phyloP scores from a whole-genome alignment of 2,888 invertebrate genomes.

The Geotrupes spiniger region DNA sequence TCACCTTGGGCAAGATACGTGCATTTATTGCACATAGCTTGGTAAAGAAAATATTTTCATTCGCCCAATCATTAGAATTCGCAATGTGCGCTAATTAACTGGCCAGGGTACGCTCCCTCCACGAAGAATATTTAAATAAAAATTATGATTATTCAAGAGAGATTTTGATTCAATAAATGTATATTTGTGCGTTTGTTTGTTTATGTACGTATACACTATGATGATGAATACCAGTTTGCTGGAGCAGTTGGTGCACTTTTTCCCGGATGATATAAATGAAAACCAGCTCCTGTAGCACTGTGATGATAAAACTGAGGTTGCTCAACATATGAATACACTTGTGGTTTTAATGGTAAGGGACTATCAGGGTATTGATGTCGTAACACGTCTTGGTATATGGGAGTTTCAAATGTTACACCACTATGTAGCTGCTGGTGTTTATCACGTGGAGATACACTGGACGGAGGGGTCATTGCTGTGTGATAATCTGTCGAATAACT shows the following conservation, averaged over 20 bases:
- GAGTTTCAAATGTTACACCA: slow-evolving; percentile 53
- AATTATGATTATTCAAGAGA: too few species aligned
- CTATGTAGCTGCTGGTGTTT: slow-evolving; percentile 63
- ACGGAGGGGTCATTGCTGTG: slow-evolving; percentile 89
- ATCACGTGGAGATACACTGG: slow-evolving; percentile 93
- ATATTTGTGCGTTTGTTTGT: slow-evolving; percentile 10
- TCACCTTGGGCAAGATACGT: too few species aligned
- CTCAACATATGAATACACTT: slow-evolving; percentile 78
- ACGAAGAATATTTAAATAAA: too few species aligned
- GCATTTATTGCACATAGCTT: too few species aligned
- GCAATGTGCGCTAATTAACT: too few species aligned
- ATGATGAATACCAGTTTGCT: slow-evolving; percentile 50
- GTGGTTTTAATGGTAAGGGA: slow-evolving; percentile 82
- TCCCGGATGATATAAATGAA: slow-evolving; percentile 82
- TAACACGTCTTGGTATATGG: slow-evolving; percentile 55
- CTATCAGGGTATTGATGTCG: slow-evolving; percentile 62
- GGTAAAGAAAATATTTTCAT: too few species aligned
- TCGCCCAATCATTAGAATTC: too few species aligned
- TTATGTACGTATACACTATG: slow-evolving; percentile 42
- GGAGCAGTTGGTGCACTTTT: slow-evolving; percentile 55
- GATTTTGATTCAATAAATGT: slow-evolving; percentile 12
- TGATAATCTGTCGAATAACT: slow-evolving; percentile 77
- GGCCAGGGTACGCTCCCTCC: too few species aligned
- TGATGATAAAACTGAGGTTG: slow-evolving; percentile 86
- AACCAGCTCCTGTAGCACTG: slow-evolving; percentile 57